Evolutionary conservation across 1,140 invertebrate species (phyloP), one percentile per base, ranked within the genome.

Genomic region (Gerris buenoi): DNA sequence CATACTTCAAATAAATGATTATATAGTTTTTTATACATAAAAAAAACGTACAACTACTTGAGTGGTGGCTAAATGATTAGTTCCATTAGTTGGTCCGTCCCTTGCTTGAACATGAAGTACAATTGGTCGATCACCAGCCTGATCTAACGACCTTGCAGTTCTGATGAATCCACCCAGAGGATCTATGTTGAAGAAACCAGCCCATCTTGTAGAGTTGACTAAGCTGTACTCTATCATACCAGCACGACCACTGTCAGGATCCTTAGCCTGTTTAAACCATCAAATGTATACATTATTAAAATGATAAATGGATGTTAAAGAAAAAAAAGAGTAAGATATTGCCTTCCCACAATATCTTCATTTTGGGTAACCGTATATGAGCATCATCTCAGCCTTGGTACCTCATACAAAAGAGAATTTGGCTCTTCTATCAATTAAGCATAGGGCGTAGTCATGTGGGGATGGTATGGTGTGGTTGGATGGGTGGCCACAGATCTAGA

Each of bases 171-270:
- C 90, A 0, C 87, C 85, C 13, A 81, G 83, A 0, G 81, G 71
- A 68, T 91, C 86, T n/a, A 94, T 83, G 10, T 77, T 77, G 69
- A 93, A 92, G 72, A 86, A 89, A 65, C 85, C 83, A 2, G 83
- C 81, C 1, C 82, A 82, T n/a, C 76, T 77, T 68, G 81, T 81
- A 0, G 81, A 81, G 71, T 82, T 82, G 0, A 79, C 80, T 3
- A 89, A 81, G 25, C 81, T 82, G 72, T 90, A 94, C 63, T 85
- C 81, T 1, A 95, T 78, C 72, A 85, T 85, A 0, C 89, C 89
- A 73, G 84, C 90, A 68, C 85, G 84, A 2, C 89, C 89, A 67
- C 88, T 90, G 70, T 95, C 91, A 67, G 83, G 83, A 75, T 95
- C 91, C 68, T 85, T 83, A 1, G 91, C 90, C 78, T 89, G 78